Conservation (phyloP, 2,113 vertebrate species). For the Andinoacara biseriatus region DNA sequence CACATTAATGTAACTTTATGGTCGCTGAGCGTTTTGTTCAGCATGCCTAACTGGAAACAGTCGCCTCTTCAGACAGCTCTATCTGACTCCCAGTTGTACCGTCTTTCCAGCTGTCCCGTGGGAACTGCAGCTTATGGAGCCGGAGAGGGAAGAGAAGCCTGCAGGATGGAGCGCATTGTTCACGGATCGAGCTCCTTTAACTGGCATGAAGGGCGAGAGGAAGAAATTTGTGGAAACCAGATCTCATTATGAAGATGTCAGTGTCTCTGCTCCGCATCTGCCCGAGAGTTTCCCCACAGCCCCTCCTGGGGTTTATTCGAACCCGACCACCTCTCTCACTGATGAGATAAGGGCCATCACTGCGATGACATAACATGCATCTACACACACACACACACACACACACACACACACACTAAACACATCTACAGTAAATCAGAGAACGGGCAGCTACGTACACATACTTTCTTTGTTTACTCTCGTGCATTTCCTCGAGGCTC, state of each 20-base stretch:
- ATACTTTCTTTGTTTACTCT: conserved; percentile 40
- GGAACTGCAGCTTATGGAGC: conserved; percentile 77
- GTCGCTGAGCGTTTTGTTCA: conserved; percentile 65
- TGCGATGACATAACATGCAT: conserved; percentile 44
- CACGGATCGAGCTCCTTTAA: conserved; percentile 67
- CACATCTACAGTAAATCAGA: conserved; percentile 1
- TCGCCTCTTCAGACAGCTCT: conserved; percentile 71
- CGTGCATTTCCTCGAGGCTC: conserved; percentile 57
- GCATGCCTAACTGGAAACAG: conserved; percentile 76
- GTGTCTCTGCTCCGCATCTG: conserved; percentile 72
- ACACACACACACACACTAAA: background rate
- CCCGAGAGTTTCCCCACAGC: conserved; percentile 42
- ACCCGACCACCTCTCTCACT: conserved; percentile 14
- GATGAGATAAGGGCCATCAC: conserved; percentile 39
- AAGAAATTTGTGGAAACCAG: background rate
- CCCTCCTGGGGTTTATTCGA: conserved; percentile 51
- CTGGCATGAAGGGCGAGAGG: conserved; percentile 48
- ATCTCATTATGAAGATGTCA: conserved; percentile 78
- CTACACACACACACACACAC: conserved; percentile 17
- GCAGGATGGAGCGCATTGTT: conserved; percentile 77
- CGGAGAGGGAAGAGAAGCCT: conserved; percentile 42
- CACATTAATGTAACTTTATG: conserved; percentile 3
- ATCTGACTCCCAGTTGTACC: conserved; percentile 64
- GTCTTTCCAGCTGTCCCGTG: conserved; percentile 58
- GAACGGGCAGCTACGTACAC: conserved; percentile 7